Conservation (phyloP, 1,140 invertebrate genomes). For the Grapholita molesta region DNA sequence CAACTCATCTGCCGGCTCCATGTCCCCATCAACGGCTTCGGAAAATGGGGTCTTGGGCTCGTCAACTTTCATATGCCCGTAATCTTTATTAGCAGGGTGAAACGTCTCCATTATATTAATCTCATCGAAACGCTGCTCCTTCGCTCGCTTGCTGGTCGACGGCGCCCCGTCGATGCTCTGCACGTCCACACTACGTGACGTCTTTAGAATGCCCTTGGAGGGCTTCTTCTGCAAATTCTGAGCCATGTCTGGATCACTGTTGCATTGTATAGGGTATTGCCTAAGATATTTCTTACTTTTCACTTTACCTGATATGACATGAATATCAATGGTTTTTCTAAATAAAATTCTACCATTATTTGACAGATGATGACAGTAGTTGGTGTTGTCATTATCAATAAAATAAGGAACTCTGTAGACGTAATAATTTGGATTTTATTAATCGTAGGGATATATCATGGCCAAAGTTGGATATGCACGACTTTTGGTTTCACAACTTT, state of each 20-base stretch:
- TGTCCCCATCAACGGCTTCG: slow-evolving; percentile 84
- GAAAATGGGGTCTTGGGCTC: slow-evolving; percentile 98
- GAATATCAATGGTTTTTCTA: slow-evolving; percentile 17
- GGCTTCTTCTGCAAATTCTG: slow-evolving; percentile 84
- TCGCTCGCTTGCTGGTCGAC: slow-evolving; percentile 80
- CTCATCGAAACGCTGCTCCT: slow-evolving; percentile 98
- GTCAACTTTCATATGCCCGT: slow-evolving; percentile 99
- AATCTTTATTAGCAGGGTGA: slow-evolving; percentile 99
- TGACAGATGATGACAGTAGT: slow-evolving; percentile 26
- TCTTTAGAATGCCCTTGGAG: slow-evolving; percentile 94
- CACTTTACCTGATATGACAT: slow-evolving; percentile 42
- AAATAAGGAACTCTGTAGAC: too few species aligned
- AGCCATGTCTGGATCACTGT: slow-evolving; percentile 54
- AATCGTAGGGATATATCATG: too few species aligned
- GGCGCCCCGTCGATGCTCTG: slow-evolving; percentile 50
- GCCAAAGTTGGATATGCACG: too few species aligned
- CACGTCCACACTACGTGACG: slow-evolving; percentile 87
- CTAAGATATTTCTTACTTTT: slow-evolving; percentile 28
- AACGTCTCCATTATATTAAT: slow-evolving; percentile 99
- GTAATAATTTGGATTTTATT: too few species aligned
- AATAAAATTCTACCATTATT: slow-evolving; percentile 31
- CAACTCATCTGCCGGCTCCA: slow-evolving; percentile 84
- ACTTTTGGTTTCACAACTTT: too few species aligned
- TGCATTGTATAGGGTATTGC: slow-evolving; percentile 45
- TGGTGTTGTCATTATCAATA: slow-evolving; percentile 25